phyloP scores from a whole-genome alignment of 2,113 vertebrate species.

The Myiagra hebetior region DNA sequence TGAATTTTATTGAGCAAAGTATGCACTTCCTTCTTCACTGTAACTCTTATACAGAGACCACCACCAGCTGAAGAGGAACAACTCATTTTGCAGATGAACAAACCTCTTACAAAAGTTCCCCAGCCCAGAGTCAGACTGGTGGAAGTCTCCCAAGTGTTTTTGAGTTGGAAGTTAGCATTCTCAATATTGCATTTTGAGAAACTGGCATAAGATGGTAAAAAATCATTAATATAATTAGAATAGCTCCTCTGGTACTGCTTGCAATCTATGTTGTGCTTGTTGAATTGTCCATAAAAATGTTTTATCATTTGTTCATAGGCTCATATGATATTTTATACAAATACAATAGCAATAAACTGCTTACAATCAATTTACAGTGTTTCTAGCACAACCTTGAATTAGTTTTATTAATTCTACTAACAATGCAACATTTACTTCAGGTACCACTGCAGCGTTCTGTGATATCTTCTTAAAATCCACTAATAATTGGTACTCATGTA shows the following conservation, averaged over 20 bases:
- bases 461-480: neutral
- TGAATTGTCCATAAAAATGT: neutral
- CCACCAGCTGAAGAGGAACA: neutral
- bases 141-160: neutral
- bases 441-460: neutral
- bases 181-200: neutral
- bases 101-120: neutral
- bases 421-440: neutral
- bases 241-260: neutral
- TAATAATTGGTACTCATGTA: neutral
- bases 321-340: neutral
- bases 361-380: neutral
- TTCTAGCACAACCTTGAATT: neutral
- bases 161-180: neutral
- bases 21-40: neutral
- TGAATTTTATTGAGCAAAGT: neutral
- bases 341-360: neutral
- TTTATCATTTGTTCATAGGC: neutral
- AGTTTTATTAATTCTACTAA: neutral
- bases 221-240: neutral
- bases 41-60: neutral
- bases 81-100: neutral
- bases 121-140: neutral
- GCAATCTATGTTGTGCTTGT: neutral
- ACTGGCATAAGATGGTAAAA: neutral